Percentiles rank a stretch among this genome's conserved stretches.
phyloP scores from a whole-genome alignment of 2,797 vertebrate species.

The Acanthis flammea region DNA sequence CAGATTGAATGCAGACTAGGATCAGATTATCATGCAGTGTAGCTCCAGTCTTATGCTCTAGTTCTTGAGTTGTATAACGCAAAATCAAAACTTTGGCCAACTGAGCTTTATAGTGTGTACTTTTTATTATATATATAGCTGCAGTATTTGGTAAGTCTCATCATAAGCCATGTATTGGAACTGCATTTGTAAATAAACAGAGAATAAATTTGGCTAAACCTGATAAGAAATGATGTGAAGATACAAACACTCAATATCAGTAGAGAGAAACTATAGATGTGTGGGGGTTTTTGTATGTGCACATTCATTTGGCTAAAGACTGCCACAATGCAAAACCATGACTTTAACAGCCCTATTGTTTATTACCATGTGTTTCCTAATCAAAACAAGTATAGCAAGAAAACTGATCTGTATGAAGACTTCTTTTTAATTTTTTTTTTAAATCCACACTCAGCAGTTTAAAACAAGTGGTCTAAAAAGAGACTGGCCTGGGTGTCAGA shows the following conservation, averaged over 20 bases:
- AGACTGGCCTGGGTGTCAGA: constrained; percentile 28
- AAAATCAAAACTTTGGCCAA: neutral
- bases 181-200: neutral
- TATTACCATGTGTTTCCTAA: neutral
- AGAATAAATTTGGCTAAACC: neutral
- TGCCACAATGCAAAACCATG: neutral
- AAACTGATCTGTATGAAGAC: neutral
- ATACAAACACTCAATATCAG: neutral
- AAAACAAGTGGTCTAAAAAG: constrained; percentile 39
- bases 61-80: neutral
- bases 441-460: neutral
- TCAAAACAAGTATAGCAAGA: neutral
- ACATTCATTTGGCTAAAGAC: neutral
- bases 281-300: rapidly evolving
- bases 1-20: neutral
- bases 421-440: neutral
- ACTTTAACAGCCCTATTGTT: neutral
- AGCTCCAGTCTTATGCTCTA: neutral
- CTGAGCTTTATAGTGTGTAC: neutral
- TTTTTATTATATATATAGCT: neutral
- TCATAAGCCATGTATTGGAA: neutral
- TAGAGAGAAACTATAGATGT: neutral
- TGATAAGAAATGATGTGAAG: neutral
- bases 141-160: neutral
- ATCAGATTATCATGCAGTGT: neutral